Evolutionary conservation across 2,888 invertebrate species (phyloP).

Genomic region (Spilosoma lubricipeda): DNA sequence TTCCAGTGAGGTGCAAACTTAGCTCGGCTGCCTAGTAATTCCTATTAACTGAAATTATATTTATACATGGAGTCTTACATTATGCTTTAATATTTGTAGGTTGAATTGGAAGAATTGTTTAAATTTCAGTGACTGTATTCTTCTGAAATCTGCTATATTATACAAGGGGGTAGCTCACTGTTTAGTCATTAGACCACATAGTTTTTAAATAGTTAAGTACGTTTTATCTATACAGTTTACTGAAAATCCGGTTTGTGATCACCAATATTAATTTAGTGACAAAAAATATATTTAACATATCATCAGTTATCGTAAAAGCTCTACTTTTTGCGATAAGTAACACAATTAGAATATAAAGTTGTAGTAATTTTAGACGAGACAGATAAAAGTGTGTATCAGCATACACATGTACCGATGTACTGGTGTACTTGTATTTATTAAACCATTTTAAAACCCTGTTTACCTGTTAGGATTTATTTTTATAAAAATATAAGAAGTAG

Average conservation of each 20-base stretch:
- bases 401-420: slow-evolving; percentile 18
- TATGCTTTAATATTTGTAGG: neutral
- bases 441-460: slow-evolving; percentile 76
- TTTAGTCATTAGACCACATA: neutral
- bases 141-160: neutral
- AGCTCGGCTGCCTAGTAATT: neutral
- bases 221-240: neutral
- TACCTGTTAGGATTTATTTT: slow-evolving; percentile 62
- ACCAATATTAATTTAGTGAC: neutral
- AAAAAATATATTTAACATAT: slow-evolving; percentile 11
- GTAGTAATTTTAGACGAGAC: slow-evolving; percentile 1
- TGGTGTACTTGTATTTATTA: slow-evolving; percentile 42
- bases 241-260: neutral
- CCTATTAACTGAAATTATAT: neutral
- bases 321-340: slow-evolving; percentile 28
- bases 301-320: neutral
- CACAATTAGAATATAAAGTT: slow-evolving; percentile 20
- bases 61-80: neutral
- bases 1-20: too few relatives aligned
- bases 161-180: neutral
- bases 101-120: neutral
- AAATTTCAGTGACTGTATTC: neutral
- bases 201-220: neutral
- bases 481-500: slow-evolving; percentile 50
- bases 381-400: slow-evolving; percentile 24